Evolutionary conservation across 2,113 vertebrate species (phyloP), one percentile per base, ranked within the genome.

Genomic region (Neotoma lepida): DNA sequence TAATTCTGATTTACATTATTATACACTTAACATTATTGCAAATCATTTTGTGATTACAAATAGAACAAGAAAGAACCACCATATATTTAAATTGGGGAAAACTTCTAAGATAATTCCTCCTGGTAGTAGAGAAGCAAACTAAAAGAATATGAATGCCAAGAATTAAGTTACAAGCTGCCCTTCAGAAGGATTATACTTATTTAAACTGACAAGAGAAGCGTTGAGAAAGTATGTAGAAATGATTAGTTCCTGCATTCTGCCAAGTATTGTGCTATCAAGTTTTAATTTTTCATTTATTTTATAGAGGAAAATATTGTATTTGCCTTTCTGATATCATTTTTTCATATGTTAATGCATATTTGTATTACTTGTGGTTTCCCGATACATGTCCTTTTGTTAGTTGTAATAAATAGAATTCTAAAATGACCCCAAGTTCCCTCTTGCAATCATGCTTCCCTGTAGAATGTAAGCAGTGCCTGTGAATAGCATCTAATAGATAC

Each of bases 1-100:
- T 78, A 85, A 77, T 51, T 85, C 49, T 84, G 2, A 84, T 77
- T 88, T 85, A 61, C 12, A 63, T 70, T 88, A 84, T 94, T 91
- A 33, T 82, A 74, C 4, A 91, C 15, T 77, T 41, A 71, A 7
- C 6, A 39, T 81, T 20, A 56, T 26, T 81, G 54, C 26, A 90
- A 86, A 63, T 61, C 80, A 28, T 61, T 88, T 76, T 68, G 41
- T 49, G 66, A 82, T 70, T 91, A 90, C 35, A 93, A 86, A 56
- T 2, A 66, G 39, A n/a, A 66, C 10, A 74, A 84, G 35, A 70
- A 10, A 68, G 20, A 88, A 70, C 30, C 68, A 35, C 61, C 18
- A 7, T 66, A 3, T 44, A 56, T n/a, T 54, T 84, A 70, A 89
- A 94, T 30, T 73, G 80, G 70, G 39, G 14, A 6, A 9, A 58